These are phyloP conservation scores for Urocolius indicus DNA, from an alignment of 2,113 vertebrate species.

Conservation along the genomic window DNA sequence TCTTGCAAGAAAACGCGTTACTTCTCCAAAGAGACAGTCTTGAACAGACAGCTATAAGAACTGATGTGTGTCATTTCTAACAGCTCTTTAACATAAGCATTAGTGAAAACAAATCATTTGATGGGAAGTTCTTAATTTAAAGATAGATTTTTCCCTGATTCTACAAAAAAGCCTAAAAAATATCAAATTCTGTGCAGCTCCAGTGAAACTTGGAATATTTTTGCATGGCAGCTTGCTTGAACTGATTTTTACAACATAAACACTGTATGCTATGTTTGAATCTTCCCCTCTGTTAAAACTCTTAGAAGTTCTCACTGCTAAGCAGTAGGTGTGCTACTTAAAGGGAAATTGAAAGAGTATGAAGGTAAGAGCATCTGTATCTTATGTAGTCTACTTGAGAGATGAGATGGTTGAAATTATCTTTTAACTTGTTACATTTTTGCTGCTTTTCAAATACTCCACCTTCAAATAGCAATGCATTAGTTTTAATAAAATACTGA, in stretches of 20 bases:
- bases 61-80: slow-evolving; percentile 58
- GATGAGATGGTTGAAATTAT: not conserved
- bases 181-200: not conserved
- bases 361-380: not conserved
- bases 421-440: not conserved
- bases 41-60: slow-evolving; percentile 53
- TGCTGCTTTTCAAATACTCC: not conserved
- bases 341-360: not conserved
- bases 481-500: not conserved
- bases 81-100: not conserved
- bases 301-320: not conserved
- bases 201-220: not conserved
- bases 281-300: not conserved
- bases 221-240: not conserved
- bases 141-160: not conserved
- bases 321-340: not conserved
- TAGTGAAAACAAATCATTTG: not conserved
- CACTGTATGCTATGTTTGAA: not conserved
- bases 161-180: not conserved
- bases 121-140: slow-evolving; percentile 3
- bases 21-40: slow-evolving; percentile 38
- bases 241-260: not conserved
- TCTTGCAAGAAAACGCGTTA: not conserved
- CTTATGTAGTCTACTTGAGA: not conserved
- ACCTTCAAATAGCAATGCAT: not conserved